Conservation (phyloP, 2,113 vertebrate genomes). For the Choloepus hoffmanni region DNA sequence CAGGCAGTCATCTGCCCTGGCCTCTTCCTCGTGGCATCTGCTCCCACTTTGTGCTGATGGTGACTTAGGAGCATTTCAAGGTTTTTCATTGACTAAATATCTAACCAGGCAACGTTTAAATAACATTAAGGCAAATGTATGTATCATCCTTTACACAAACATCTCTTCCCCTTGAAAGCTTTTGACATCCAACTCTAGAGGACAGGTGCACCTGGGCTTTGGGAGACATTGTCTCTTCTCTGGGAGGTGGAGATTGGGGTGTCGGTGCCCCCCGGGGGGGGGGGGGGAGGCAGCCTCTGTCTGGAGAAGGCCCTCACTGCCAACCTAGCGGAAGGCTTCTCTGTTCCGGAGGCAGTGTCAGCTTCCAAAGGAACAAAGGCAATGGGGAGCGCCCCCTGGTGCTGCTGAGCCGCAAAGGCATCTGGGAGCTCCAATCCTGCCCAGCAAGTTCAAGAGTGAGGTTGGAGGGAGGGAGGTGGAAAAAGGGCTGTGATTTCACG, state of each 20-base stretch:
- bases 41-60: slow-evolving; percentile 65
- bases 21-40: neutral
- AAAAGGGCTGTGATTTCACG: neutral
- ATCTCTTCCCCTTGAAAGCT: slow-evolving; percentile 67
- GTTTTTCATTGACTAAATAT: neutral
- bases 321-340: accelerated
- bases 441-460: neutral
- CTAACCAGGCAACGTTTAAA: neutral
- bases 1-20: neutral
- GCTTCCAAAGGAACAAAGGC: neutral
- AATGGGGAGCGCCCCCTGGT: slow-evolving; percentile 34
- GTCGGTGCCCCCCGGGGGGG: neutral
- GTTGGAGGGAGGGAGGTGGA: neutral
- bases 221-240: slow-evolving; percentile 44
- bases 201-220: neutral
- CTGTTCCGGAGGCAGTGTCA: neutral
- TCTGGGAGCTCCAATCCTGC: accelerated
- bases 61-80: slow-evolving; percentile 54
- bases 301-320: neutral
- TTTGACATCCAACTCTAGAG: slow-evolving; percentile 7
- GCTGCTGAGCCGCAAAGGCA: neutral
- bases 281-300: neutral
- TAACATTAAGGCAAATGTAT: slow-evolving; percentile 11
- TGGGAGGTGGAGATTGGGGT: neutral
- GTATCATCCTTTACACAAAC: slow-evolving; percentile 36